Conservation (phyloP, 2,888 invertebrate species). For the Stictocephala bisonia region DNA sequence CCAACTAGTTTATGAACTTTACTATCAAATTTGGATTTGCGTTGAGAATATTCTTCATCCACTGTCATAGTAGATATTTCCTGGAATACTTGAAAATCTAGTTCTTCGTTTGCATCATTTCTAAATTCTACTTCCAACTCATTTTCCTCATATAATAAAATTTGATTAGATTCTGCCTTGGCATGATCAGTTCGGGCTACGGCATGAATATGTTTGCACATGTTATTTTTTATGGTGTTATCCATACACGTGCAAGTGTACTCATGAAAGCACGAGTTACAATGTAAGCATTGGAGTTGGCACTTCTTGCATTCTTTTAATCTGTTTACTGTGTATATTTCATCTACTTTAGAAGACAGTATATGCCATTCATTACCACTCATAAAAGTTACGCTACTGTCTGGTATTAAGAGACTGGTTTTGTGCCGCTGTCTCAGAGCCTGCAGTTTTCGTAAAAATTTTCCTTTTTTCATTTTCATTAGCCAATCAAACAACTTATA, state of each 20-base stretch:
- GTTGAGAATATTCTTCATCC: background rate
- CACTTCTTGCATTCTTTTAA: slow-evolving; percentile 29
- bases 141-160: too few species aligned
- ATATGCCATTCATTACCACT: slow-evolving; percentile 29
- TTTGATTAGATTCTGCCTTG: too few species aligned
- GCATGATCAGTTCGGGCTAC: too few species aligned
- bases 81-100: too few species aligned
- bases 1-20: background rate
- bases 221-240: slow-evolving; percentile 37
- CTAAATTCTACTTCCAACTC: too few species aligned
- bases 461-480: slow-evolving; percentile 16
- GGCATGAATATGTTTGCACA: slow-evolving; percentile 38
- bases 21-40: background rate
- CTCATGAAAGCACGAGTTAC: slow-evolving; percentile 40
- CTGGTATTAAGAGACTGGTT: slow-evolving; percentile 3
- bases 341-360: background rate
- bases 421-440: background rate
- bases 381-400: background rate
- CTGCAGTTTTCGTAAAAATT: slow-evolving; percentile 15
- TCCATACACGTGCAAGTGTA: slow-evolving; percentile 39
- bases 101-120: too few species aligned
- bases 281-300: slow-evolving; percentile 17
- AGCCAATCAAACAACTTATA: slow-evolving; percentile 34
- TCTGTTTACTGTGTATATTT: slow-evolving; percentile 3
- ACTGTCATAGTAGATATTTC: too few species aligned